Evolutionary conservation across 2,797 vertebrate genomes (phyloP).

Genomic region (Gila robusta): DNA sequence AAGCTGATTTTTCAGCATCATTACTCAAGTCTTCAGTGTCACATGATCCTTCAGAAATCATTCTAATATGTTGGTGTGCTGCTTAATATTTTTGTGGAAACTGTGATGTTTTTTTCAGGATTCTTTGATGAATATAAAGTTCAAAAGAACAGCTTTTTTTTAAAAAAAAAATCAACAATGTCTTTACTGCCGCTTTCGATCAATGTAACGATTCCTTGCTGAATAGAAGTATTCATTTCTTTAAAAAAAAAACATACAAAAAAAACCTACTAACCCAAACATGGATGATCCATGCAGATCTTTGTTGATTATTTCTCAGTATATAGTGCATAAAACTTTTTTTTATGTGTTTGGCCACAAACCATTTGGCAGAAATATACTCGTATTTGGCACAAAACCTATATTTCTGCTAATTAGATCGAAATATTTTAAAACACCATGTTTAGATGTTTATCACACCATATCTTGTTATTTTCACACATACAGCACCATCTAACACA

Average conservation of each 20-base stretch:
- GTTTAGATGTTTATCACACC: not conserved
- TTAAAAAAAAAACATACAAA: not conserved
- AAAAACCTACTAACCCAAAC: not conserved
- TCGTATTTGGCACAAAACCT: not conserved
- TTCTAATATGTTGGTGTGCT: not conserved
- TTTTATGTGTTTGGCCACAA: not conserved
- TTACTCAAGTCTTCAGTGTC: not conserved
- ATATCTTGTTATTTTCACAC: conserved; percentile 18
- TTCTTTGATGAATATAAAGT: not conserved
- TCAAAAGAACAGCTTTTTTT: not conserved
- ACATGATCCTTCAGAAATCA: not conserved
- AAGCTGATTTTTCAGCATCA: not conserved
- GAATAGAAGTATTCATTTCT: not conserved
- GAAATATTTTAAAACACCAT: not conserved
- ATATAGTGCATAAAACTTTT: not conserved
- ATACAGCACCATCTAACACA: not conserved
- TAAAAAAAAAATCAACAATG: too few species aligned
- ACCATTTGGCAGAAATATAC: not conserved
- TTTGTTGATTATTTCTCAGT: not conserved
- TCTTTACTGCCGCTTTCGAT: not conserved
- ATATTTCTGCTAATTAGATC: not conserved
- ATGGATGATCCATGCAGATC: not conserved
- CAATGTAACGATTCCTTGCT: not conserved
- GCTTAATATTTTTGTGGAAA: not conserved
- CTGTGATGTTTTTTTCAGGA: not conserved